Base-by-base conservation (phyloP, 2,113 vertebrate species). In the Psittacara wagleri region DNA sequence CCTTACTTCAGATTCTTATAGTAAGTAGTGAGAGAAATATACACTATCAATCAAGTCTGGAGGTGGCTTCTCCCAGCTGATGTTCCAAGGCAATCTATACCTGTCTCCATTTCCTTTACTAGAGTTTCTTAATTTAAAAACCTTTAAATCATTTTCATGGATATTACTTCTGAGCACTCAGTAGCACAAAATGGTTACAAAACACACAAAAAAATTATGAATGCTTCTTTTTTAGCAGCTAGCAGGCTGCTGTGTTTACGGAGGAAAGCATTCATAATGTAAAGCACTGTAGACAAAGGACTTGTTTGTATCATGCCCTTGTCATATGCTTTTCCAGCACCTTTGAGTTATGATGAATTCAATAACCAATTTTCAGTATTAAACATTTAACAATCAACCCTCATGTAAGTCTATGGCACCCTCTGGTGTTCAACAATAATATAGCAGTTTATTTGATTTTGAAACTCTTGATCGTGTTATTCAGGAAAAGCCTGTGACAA, bases 381-480 rank as follows among this genome's bases (percentile, higher is more conserved):
- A 87, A 83, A 87, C 74, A 69, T n/a, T 33, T 27, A 37, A 14
- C 37, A 17, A 39, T 51, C 23, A 27, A 66, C 49, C 18, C 2
- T 16, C 96, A 77, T 57, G 18, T 63, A 72, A 80, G 96, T 55
- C 82, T 91, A 9, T 51, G 27, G 90, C 69, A 88, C 96, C 96
- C 97, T 95, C 98, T 96, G 23, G 87, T 97, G 98, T 92, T 72
- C 87, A 95, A 13, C 5, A 6, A 4, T 7, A 79, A 44, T 43
- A 67, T 4, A 52, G 33, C 76, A 41, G 37, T 11, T 69, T 12
- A 44, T 2, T 46, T 35, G 25, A 29, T 46, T 63, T 43, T 73
- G 7, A 39, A 19, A 59, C 33, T 11, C 10, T 14, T 1, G 1
- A 11, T 17, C 33, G 1, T 78, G 69, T 46, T 46, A 12, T 17